A percentile compares a stretch with the other conserved stretches of the same genome.
These are phyloP conservation scores for Caenorhabditis sp. DNA, from an alignment of 2,888 invertebrate genomes.

Conservation along the genomic window DNA sequence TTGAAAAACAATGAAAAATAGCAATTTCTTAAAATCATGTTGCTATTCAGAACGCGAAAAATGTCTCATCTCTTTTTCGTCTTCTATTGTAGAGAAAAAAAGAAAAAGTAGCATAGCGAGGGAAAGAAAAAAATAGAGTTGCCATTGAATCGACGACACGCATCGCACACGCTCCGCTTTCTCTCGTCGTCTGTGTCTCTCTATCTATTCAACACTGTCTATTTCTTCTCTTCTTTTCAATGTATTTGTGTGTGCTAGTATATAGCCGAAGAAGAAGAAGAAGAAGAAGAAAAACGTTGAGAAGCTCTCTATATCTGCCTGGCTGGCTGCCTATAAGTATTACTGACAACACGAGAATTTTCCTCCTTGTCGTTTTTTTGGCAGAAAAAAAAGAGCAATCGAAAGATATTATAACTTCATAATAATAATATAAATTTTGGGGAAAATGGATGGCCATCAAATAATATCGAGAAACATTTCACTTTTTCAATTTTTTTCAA, in stretches of 20 bases:
- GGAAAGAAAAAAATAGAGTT: neutral
- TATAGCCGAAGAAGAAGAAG: neutral
- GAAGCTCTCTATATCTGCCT: neutral
- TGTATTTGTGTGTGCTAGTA: neutral
- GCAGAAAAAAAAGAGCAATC: neutral
- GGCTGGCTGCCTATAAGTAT: neutral
- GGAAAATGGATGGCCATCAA: neutral
- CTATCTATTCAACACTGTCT: neutral
- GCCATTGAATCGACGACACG: conserved; percentile 8
- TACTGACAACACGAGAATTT: neutral
- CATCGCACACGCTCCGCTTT: conserved; percentile 3
- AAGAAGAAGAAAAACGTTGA: conserved; percentile 4
- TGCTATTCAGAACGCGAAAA: neutral
- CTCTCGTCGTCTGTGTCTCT: neutral
- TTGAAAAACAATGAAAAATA: neutral
- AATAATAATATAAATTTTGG: neutral
- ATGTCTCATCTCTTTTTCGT: neutral
- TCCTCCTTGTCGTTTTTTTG: no score
- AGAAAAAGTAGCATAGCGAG: conserved; percentile 6
- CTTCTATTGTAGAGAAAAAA: neutral
- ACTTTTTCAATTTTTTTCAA: no score
- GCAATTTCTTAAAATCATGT: neutral
- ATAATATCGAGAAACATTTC: no score
- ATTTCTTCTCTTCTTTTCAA: neutral
- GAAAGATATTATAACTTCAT: neutral